Percentiles rank a stretch among this genome's conserved stretches.
These are phyloP conservation scores for Gopherus flavomarginatus DNA, from an alignment of 2,113 vertebrate species.

Conservation along the genomic window DNA sequence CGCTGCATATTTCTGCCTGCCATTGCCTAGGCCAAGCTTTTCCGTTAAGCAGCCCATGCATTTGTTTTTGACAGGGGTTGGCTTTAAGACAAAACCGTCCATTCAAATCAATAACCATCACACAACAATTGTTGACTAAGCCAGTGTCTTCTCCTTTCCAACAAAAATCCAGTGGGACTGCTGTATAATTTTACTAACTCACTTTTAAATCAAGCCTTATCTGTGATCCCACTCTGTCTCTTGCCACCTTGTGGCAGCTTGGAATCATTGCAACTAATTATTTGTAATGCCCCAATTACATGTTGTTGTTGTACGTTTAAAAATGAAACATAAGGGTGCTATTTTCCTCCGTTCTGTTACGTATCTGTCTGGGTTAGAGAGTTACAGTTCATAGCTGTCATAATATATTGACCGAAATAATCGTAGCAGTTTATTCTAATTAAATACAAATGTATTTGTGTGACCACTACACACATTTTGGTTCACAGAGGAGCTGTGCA, in stretches of 20 bases:
- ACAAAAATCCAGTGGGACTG: constrained; percentile 15
- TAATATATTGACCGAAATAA: background rate
- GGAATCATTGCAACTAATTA: background rate
- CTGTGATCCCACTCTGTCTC: background rate
- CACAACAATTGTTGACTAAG: constrained; percentile 57
- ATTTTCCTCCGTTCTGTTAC: background rate
- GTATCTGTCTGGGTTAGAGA: background rate
- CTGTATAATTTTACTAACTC: constrained; percentile 22
- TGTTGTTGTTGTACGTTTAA: rapidly evolving
- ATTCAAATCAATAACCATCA: constrained; percentile 72
- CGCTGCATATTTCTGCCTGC: constrained; percentile 43
- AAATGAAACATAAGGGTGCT: background rate
- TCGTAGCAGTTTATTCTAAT: background rate
- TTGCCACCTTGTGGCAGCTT: constrained; percentile 45
- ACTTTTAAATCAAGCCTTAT: background rate
- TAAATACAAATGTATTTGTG: background rate
- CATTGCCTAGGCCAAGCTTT: background rate
- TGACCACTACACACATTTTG: background rate
- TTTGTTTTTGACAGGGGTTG: constrained; percentile 70
- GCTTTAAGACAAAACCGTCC: constrained; percentile 66
- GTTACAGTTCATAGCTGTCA: background rate
- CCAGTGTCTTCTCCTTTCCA: constrained; percentile 40
- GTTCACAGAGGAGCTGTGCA: background rate
- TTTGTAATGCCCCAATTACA: background rate
- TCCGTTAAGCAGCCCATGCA: constrained; percentile 43